Evolutionary conservation across 2,113 vertebrate genomes (phyloP).

Genomic region (Lucifuga dentata): DNA sequence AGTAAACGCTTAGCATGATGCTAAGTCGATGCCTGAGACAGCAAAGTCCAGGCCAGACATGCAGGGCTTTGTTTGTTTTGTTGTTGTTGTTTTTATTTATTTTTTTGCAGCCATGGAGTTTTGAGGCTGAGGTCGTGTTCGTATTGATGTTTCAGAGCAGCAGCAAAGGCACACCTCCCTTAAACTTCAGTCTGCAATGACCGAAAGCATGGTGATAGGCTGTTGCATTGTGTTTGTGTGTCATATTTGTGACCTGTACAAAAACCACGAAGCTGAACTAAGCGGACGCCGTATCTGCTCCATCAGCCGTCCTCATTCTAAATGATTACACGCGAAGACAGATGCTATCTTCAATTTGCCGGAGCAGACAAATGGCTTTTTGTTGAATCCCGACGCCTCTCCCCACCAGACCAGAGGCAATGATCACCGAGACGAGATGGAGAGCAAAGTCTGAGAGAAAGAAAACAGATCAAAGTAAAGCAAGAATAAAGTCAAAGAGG

Average conservation of each 20-base stretch:
- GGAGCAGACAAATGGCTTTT: constrained; percentile 28
- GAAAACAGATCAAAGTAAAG: constrained; percentile 22
- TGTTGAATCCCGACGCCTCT: constrained; percentile 24
- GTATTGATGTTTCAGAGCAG: too few species aligned
- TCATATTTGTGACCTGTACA: constrained; percentile 53
- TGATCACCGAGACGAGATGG: constrained; percentile 21
- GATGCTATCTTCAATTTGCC: constrained; percentile 8
- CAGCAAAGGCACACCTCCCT: too few species aligned
- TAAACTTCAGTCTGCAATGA: too few species aligned
- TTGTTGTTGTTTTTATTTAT: too few species aligned
- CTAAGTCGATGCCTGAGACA: too few species aligned
- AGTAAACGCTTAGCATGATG: too few species aligned
- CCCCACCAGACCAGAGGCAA: background rate
- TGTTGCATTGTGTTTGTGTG: constrained; percentile 14
- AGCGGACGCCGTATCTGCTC: constrained; percentile 9
- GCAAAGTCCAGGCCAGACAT: too few species aligned
- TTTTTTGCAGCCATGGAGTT: too few species aligned
- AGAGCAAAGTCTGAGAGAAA: background rate
- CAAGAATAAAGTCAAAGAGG: background rate
- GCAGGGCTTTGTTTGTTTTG: too few species aligned
- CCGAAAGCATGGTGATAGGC: background rate
- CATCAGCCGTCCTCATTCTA: constrained; percentile 59
- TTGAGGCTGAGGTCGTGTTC: too few species aligned
- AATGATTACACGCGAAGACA: constrained; percentile 34
- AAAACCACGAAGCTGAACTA: constrained; percentile 24